Evolutionary conservation across 2,797 vertebrate genomes (phyloP).

Genomic region (Pseudomugil gertrudae): DNA sequence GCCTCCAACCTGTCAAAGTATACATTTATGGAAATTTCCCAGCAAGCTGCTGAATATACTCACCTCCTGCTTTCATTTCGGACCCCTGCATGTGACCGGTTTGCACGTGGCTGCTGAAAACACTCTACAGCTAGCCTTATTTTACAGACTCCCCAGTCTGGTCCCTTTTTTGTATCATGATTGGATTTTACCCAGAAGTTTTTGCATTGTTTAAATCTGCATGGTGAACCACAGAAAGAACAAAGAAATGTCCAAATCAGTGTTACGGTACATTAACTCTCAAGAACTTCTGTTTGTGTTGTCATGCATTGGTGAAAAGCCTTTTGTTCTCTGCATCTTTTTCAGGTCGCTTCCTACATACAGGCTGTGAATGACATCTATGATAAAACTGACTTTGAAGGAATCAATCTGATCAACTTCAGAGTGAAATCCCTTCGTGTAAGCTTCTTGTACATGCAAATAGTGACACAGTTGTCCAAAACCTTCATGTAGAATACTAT

Average conservation of each 20-base stretch:
- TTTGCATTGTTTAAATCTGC: constrained; percentile 8
- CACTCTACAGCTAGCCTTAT: neutral
- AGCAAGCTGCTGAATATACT: neutral
- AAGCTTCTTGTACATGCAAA: constrained; percentile 53
- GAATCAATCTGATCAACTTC: constrained; percentile 84
- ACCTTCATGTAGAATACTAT: neutral
- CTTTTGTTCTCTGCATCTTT: neutral
- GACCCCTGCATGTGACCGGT: constrained; percentile 46
- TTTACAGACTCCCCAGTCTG: constrained; percentile 16
- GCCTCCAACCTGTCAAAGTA: constrained; percentile 48
- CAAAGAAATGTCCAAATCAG: too few relatives aligned
- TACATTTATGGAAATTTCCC: constrained; percentile 27
- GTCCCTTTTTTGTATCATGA: constrained; percentile 7
- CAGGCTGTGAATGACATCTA: constrained; percentile 83
- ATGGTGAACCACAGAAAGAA: neutral
- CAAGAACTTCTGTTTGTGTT: neutral
- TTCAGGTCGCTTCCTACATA: constrained; percentile 82
- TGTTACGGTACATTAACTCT: neutral
- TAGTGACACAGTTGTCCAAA: neutral
- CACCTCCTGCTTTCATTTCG: constrained; percentile 19
- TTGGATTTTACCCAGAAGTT: neutral
- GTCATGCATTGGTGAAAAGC: neutral
- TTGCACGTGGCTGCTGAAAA: constrained; percentile 37
- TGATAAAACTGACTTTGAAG: constrained; percentile 80
- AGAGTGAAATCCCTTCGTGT: constrained; percentile 84